Evolutionary conservation across 2,797 vertebrate genomes (phyloP).

Genomic region (Carduelis carduelis): DNA sequence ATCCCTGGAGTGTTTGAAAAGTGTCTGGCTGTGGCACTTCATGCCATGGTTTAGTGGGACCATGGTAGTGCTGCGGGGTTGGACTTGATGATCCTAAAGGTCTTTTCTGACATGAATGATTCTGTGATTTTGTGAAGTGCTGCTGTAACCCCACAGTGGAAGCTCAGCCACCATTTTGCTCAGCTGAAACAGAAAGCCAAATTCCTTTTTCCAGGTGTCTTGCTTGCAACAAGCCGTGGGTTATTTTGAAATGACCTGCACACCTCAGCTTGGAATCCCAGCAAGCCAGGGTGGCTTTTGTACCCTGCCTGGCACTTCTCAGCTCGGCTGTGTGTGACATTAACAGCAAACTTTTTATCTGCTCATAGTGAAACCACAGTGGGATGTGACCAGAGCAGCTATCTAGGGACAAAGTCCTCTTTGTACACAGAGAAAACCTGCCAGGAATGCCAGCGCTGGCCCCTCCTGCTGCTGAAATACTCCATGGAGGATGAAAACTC

Average conservation of each 20-base stretch:
- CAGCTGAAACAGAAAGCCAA: not conserved
- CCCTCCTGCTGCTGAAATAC: not conserved
- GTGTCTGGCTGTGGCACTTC: not conserved
- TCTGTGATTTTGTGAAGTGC: not conserved
- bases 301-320: not conserved
- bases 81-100: not conserved
- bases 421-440: not conserved
- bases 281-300: not conserved
- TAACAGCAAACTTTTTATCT: not conserved
- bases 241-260: not conserved
- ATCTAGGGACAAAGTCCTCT: not conserved
- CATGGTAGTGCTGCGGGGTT: rapidly evolving
- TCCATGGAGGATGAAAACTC: not conserved
- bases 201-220: not conserved
- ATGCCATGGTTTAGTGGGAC: not conserved
- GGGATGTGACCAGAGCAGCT: not conserved
- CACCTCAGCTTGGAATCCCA: not conserved
- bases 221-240: rapidly evolving
- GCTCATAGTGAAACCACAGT: not conserved
- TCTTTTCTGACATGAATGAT: not conserved
- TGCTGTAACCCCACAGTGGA: not conserved
- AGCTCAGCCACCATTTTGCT: not conserved
- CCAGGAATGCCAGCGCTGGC: rapidly evolving
- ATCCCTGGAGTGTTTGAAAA: rapidly evolving
- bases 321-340: not conserved